Base-by-base conservation (phyloP, 2,888 invertebrate genomes). In the Omphaloscelis lunosa region DNA sequence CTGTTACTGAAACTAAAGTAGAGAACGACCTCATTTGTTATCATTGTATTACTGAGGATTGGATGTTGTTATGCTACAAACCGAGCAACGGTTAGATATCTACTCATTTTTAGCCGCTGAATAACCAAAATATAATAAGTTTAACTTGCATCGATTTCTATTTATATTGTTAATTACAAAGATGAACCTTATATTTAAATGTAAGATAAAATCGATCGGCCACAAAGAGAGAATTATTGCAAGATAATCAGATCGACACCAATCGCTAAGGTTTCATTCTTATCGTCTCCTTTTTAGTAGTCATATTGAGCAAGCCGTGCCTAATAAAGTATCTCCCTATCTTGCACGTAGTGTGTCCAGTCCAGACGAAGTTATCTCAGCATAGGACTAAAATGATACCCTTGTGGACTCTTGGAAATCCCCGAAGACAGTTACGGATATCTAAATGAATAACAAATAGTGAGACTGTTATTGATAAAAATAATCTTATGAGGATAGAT, bases 11-110 rank as follows among this genome's bases (percentile, higher is more conserved):
- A 81, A 71, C 39, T 69, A 62, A 77, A 82, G 72, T 77, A 78
- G 73, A 69, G 77, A 72, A 70, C 72, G 79, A 53, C 86, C 87
- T 77, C 88, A 78, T 79, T 87, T 77, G 65, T 87, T 84, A 86
- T 88, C 84, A 79, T 61, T 66, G 48, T 72, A 34, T 69, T 73
- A 65, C 23, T 62, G 12, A 78, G 56, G 68, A 70, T 75, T 68
- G 59, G 11, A 65, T 59, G 53, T 71, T 69, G 51, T 58, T 79
- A 79, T 72, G 66, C 20, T 29, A 67, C 56, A 63, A 62, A 48
- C 53, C 58, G 51, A 83, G 12, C 23, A 67, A 78, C 61, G 27
- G 58, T 62, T 72, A 29, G 5, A 71, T 56, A 58, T n/a, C 65
- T 23, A 45, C 20, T 48, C 17, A 23, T 53, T 71, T 63, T n/a